phyloP scores from a whole-genome alignment of 1,140 invertebrate genomes.

The Lordiphosa stackelbergi region DNA sequence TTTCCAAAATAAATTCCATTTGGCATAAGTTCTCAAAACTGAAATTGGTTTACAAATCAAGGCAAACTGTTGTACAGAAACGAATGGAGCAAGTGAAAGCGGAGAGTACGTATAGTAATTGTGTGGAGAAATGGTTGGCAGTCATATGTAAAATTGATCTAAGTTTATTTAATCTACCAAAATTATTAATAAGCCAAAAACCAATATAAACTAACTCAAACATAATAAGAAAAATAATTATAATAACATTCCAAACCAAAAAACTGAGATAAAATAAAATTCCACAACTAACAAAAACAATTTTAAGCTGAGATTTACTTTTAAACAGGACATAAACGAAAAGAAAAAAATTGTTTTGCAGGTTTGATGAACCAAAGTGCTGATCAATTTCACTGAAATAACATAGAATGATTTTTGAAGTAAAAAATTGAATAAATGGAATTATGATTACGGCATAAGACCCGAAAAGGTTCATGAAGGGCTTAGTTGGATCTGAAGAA shows the following conservation, averaged over 20 bases:
- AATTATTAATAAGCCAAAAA: constrained; percentile 54
- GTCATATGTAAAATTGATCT: constrained; percentile 63
- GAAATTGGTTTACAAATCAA: constrained; percentile 36
- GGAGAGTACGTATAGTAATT: constrained; percentile 15
- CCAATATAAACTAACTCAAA: constrained; percentile 38
- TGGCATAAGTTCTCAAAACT: constrained; percentile 48
- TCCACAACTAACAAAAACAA: constrained; percentile 22
- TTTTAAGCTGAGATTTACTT: background rate
- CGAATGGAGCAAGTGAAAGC: constrained; percentile 10
- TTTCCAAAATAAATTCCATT: constrained; percentile 48
- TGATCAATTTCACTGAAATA: too few species aligned
- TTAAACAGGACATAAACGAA: too few species aligned
- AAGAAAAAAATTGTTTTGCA: too few species aligned
- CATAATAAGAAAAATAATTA: constrained; percentile 23
- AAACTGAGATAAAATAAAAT: constrained; percentile 49
- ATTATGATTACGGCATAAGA: too few species aligned
- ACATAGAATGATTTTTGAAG: too few species aligned
- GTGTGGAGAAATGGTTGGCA: constrained; percentile 49
- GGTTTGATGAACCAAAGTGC: too few species aligned
- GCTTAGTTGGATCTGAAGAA: too few species aligned
- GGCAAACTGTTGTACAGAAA: constrained; percentile 38
- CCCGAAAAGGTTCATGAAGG: too few species aligned
- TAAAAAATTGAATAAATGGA: too few species aligned
- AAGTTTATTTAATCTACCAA: constrained; percentile 63
- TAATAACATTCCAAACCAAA: constrained; percentile 29